Percentiles rank a stretch among this genome's conserved stretches.
phyloP scores from a whole-genome alignment of 2,888 invertebrate species.

The Pachydiplax longipennis region DNA sequence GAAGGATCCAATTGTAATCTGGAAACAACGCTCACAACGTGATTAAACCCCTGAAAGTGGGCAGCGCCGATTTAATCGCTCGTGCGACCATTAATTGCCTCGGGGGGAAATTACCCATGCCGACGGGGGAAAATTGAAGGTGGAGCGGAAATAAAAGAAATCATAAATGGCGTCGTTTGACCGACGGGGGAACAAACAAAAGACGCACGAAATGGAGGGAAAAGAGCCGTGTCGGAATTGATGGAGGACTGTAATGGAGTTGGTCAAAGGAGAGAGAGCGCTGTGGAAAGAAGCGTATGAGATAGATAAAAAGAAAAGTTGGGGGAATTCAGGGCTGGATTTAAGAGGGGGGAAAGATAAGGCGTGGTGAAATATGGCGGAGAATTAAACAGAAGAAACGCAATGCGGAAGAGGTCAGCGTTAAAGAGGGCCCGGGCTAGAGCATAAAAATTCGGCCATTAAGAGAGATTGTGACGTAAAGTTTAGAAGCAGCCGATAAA shows the following conservation, averaged over 20 bases:
- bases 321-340: neutral
- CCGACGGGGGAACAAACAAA: neutral
- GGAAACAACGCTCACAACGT: neutral
- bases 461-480: neutral
- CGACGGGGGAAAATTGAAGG: neutral
- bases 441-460: neutral
- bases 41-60: neutral
- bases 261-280: neutral
- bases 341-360: neutral
- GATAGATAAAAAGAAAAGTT: neutral
- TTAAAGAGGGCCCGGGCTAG: neutral
- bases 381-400: neutral
- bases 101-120: neutral
- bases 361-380: neutral
- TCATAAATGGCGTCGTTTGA: neutral
- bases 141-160: neutral
- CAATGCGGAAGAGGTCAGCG: neutral
- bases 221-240: neutral
- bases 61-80: neutral
- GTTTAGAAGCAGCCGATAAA: neutral
- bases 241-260: neutral
- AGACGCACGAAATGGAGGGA: neutral
- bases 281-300: neutral
- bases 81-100: neutral
- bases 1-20: neutral